phyloP scores from a whole-genome alignment of 2,797 vertebrate genomes.

The Chiroxiphia lanceolata region DNA sequence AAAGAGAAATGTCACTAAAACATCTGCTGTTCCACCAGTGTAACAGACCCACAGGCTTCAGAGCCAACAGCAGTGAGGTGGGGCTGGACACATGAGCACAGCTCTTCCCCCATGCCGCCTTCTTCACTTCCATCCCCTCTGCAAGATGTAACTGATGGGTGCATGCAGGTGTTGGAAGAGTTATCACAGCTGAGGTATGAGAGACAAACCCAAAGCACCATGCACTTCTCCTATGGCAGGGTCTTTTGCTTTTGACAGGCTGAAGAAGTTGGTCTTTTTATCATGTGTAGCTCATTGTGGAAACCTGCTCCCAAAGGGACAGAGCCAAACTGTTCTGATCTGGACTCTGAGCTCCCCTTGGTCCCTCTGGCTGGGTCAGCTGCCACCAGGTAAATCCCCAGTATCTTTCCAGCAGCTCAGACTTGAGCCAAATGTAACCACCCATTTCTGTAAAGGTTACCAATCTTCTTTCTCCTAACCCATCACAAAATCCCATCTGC shows the following conservation, averaged over 20 bases:
- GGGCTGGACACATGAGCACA: not conserved
- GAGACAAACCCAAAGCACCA: not conserved
- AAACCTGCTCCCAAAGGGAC: not conserved
- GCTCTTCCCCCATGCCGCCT: rapidly evolving
- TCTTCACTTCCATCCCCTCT: not conserved
- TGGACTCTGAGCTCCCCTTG: not conserved
- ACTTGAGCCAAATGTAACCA: not conserved
- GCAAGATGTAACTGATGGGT: not conserved
- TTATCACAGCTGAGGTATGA: not conserved
- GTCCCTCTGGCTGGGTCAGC: not conserved
- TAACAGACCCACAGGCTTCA: not conserved
- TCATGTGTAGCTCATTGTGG: not conserved
- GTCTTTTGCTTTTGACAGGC: not conserved
- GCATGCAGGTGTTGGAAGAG: not conserved
- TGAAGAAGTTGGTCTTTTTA: not conserved
- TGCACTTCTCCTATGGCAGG: not conserved
- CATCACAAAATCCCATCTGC: not conserved
- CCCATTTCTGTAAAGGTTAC: not conserved
- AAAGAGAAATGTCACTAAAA: not conserved
- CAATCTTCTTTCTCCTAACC: not conserved
- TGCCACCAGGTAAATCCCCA: not conserved
- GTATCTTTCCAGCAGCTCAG: not conserved
- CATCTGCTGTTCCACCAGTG: not conserved
- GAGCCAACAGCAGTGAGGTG: not conserved
- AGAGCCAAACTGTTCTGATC: not conserved